Percentiles rank a stretch among this genome's conserved stretches.
phyloP scores from a whole-genome alignment of 2,888 invertebrate species.

The Luffia ferchaultella region DNA sequence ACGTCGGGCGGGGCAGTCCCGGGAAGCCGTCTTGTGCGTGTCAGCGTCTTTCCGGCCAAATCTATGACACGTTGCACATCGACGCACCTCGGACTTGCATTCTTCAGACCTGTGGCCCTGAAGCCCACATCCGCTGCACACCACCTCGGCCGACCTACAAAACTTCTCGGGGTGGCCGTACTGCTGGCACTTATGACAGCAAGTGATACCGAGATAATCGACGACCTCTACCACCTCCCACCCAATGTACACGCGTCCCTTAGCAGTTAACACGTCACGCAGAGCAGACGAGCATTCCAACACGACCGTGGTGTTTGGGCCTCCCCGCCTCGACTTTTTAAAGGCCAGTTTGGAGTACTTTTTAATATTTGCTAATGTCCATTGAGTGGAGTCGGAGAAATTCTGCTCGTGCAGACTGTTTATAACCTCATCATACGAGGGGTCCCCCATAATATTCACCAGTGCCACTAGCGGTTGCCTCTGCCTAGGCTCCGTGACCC shows the following conservation, averaged over 20 bases:
- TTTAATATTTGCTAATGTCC: background rate
- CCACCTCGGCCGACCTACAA: slow-evolving; percentile 10
- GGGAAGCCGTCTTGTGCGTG: slow-evolving; percentile 11
- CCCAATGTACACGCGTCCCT: slow-evolving; percentile 8
- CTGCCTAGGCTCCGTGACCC: background rate
- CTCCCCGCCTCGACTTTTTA: background rate
- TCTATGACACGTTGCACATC: slow-evolving; percentile 19
- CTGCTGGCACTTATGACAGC: slow-evolving; percentile 22
- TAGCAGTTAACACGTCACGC: background rate
- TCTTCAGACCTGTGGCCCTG: slow-evolving; percentile 9
- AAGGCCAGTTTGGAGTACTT: background rate
- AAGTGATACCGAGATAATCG: slow-evolving; percentile 12
- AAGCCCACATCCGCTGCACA: slow-evolving; percentile 18
- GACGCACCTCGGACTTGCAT: slow-evolving; percentile 2
- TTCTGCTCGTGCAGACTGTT: slow-evolving; percentile 5
- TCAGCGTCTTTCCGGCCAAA: slow-evolving; percentile 10
- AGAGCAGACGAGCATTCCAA: slow-evolving; percentile 11
- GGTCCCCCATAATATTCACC: background rate
- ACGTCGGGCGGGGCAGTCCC: slow-evolving; percentile 2
- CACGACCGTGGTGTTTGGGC: background rate
- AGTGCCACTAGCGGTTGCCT: background rate
- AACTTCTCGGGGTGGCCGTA: slow-evolving; percentile 23
- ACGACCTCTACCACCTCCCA: slow-evolving; percentile 12
- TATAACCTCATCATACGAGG: background rate
- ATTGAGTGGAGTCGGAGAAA: background rate